Evolutionary conservation across 2,797 vertebrate genomes (phyloP).

Genomic region (Chelonia mydas): DNA sequence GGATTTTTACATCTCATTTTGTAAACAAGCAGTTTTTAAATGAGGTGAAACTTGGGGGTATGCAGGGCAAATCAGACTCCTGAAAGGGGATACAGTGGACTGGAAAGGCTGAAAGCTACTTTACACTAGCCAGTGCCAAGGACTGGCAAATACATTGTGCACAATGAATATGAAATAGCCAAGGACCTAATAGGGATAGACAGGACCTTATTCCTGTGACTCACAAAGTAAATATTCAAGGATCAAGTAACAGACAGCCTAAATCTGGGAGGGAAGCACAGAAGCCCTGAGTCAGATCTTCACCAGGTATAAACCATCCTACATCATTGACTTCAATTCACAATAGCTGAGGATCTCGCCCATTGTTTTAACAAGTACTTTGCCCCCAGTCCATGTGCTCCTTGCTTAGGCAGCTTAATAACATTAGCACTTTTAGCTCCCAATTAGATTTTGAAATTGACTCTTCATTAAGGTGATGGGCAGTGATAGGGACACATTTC

Average conservation of each 20-base stretch:
- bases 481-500: conserved; percentile 26
- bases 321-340: neutral
- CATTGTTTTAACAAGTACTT: conserved; percentile 43
- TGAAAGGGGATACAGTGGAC: neutral
- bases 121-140: neutral
- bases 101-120: neutral
- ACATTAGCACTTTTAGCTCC: neutral
- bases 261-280: neutral
- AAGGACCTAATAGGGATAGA: neutral
- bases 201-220: neutral
- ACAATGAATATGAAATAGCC: neutral
- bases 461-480: conserved; percentile 28
- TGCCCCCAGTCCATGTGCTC: neutral
- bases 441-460: conserved; percentile 39
- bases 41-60: neutral
- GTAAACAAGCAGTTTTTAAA: neutral
- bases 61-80: neutral
- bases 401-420: neutral
- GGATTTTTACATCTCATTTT: neutral
- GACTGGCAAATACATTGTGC: neutral
- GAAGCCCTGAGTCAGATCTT: neutral
- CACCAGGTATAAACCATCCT: neutral
- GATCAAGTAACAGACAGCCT: neutral
- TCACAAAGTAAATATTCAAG: neutral
- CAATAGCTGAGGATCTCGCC: neutral